These are phyloP conservation scores for Zaprionus tsacasi DNA, from an alignment of 1,140 invertebrate species.

Conservation along the genomic window DNA sequence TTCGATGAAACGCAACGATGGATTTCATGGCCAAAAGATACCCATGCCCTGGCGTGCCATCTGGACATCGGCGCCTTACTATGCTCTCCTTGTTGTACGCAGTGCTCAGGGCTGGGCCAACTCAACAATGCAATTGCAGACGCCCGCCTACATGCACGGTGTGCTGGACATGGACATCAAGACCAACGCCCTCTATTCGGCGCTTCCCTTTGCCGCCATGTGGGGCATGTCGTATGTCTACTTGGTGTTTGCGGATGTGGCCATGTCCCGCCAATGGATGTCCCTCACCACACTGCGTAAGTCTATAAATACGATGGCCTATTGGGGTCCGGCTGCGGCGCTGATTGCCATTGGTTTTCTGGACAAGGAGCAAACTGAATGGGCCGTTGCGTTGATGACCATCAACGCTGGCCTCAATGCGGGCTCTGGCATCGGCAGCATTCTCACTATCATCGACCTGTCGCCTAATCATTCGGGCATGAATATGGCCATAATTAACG, in stretches of 20 bases:
- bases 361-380: slow-evolving; percentile 51
- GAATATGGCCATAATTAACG: slow-evolving; percentile 89
- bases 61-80: slow-evolving; percentile 91
- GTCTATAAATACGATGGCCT: slow-evolving; percentile 87
- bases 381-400: slow-evolving; percentile 87
- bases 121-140: slow-evolving; percentile 95
- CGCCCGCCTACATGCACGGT: slow-evolving; percentile 87
- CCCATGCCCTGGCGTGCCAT: slow-evolving; percentile 90
- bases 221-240: slow-evolving; percentile 87
- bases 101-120: slow-evolving; percentile 96
- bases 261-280: slow-evolving; percentile 56
- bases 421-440: slow-evolving; percentile 88
- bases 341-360: slow-evolving; percentile 87
- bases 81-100: slow-evolving; percentile 92
- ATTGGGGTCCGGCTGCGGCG: slow-evolving; percentile 86
- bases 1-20: slow-evolving; percentile 62
- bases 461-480: slow-evolving; percentile 91
- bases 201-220: slow-evolving; percentile 91
- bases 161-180: slow-evolving; percentile 92
- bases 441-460: slow-evolving; percentile 89
- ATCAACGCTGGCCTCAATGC: slow-evolving; percentile 91
- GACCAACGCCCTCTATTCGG: slow-evolving; percentile 88
- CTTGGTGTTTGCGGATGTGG: slow-evolving; percentile 84
- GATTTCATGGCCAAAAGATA: slow-evolving; percentile 68
- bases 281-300: slow-evolving; percentile 85